Conservation (phyloP, 2,797 vertebrate genomes). For the Amblyopsis hoosieri region DNA sequence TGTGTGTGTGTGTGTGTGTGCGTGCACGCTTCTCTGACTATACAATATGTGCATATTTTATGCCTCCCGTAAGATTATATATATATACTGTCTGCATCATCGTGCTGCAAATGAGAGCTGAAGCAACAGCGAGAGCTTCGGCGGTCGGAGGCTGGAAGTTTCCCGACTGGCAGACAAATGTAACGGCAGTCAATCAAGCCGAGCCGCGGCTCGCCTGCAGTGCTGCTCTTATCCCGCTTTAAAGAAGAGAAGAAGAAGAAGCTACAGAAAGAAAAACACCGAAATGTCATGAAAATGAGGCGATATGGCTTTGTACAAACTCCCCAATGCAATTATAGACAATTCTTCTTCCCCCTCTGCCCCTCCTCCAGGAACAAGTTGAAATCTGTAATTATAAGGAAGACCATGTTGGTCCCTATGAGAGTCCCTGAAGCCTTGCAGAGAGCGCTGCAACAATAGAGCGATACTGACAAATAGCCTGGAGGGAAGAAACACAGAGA, state of each 20-base stretch:
- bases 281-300: constrained; percentile 48
- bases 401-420: constrained; percentile 29
- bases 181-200: constrained; percentile 39
- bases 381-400: constrained; percentile 39
- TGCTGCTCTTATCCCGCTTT: constrained; percentile 40
- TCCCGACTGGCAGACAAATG: constrained; percentile 23
- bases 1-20: not conserved
- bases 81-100: constrained; percentile 26
- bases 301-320: constrained; percentile 26
- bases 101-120: constrained; percentile 14
- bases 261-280: constrained; percentile 25
- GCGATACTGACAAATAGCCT: constrained; percentile 17
- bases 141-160: no score
- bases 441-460: constrained; percentile 19
- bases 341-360: not conserved
- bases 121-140: not conserved
- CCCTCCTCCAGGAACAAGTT: constrained; percentile 12
- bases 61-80: constrained; percentile 28
- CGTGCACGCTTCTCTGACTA: not conserved
- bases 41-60: constrained; percentile 5
- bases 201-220: constrained; percentile 21
- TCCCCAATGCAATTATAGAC: constrained; percentile 24
- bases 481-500: constrained; percentile 3
- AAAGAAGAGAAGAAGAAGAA: constrained; percentile 19
- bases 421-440: constrained; percentile 26